These are phyloP conservation scores for Oscheius onirici DNA, from an alignment of 2,888 invertebrate species.

Conservation along the genomic window DNA sequence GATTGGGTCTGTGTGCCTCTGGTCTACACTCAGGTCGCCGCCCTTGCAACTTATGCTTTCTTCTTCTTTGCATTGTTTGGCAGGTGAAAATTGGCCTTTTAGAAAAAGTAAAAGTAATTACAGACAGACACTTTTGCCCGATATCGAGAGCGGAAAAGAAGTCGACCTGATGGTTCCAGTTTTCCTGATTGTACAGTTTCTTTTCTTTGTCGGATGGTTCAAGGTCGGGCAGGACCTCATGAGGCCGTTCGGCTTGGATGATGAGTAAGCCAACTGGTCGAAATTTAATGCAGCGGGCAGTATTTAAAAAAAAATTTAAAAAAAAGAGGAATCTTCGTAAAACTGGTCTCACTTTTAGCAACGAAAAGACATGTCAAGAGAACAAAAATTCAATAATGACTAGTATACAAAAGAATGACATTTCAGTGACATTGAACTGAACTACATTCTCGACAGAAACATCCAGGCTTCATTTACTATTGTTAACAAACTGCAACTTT, in stretches of 20 bases:
- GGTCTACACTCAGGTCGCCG: constrained; percentile 69
- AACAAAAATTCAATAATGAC: no score
- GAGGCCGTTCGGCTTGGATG: constrained; percentile 61
- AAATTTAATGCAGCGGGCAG: no score
- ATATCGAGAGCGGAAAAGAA: constrained; percentile 41
- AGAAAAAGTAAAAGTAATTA: neutral
- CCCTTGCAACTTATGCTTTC: constrained; percentile 72
- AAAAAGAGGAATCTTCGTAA: no score
- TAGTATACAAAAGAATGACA: neutral
- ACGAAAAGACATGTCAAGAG: no score
- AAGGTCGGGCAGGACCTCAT: constrained; percentile 57
- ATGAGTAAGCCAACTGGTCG: constrained; percentile 46
- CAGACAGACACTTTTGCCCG: constrained; percentile 58
- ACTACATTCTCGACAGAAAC: constrained; percentile 59
- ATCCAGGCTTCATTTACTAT: constrained; percentile 53
- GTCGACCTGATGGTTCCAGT: constrained; percentile 54
- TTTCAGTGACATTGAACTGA: constrained; percentile 41
- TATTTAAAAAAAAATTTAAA: no score
- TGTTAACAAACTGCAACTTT: constrained; percentile 45
- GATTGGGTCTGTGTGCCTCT: constrained; percentile 64
- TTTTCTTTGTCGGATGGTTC: constrained; percentile 49
- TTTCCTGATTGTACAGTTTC: constrained; percentile 56
- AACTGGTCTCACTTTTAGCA: no score
- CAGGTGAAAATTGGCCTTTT: constrained; percentile 43
- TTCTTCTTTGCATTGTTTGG: constrained; percentile 72